Base-by-base conservation (phyloP, 2,888 invertebrate species). In the Branchipolynoe longqiensis region DNA sequence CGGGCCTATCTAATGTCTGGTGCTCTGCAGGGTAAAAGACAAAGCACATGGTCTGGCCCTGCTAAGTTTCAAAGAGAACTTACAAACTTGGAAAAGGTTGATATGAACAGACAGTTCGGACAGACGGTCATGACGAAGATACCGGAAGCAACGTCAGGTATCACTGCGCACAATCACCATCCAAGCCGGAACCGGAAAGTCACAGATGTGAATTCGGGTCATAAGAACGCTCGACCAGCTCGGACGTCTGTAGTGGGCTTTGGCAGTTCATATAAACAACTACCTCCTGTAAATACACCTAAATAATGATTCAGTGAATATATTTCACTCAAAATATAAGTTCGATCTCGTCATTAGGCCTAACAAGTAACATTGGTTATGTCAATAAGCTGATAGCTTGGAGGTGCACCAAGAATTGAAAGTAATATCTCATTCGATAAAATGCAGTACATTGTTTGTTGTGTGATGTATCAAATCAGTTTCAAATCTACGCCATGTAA, bases 11-110 rank as follows among this genome's bases (percentile, higher is more conserved):
- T 48, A n/a, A 25, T 78, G 28, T 48, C 78, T 4, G 48, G 54
- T 48, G 48, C 78, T 2, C 41, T 41, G 25, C 25, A 78, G n/a
- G 41, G 48, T 33, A n/a, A 14, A n/a, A 1, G 48, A 1, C 78
- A 78, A 1, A 28, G 6, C n/a, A 28, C 48, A 48, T 4, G 6
- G 22, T 2, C 31, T n/a, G 14, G n/a, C n/a, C 28, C 41, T 2
- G 41, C n/a, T 12, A 73, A 73, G 38, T 22, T 73, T 6, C 25
- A 41, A 14, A 41, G 25, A 33, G 25, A 78, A 3, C 48, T 48
- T 22, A 78, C 78, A 18, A 78, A 48, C 48, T 31, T 78, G 6
- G 78, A 73, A 33, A 4, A 18, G 25, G 73, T 73, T 33, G 73
- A 78, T 48, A 48, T 78, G 48, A 78, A 78, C 31, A 54, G 28